phyloP scores from a whole-genome alignment of 1,140 invertebrate genomes.

The Cydia fagiglandana region DNA sequence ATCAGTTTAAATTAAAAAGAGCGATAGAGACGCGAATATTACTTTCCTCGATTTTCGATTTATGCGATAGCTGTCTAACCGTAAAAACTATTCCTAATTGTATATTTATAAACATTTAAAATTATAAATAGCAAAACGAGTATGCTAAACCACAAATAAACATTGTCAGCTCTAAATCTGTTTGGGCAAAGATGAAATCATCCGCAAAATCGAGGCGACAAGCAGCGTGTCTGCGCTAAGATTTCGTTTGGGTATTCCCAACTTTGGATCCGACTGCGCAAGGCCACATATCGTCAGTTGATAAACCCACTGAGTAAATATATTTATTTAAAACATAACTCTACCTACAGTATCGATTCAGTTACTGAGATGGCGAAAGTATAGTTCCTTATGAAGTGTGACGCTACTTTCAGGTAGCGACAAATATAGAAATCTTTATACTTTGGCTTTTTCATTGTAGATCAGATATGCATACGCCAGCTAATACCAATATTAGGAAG shows the following conservation, averaged over 20 bases:
- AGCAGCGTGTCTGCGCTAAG: neutral
- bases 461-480: no score
- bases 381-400: no score
- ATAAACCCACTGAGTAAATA: no score
- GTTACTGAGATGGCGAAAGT: no score
- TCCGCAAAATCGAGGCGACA: neutral
- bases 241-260: neutral
- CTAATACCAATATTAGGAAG: neutral
- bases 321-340: neutral
- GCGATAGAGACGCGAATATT: no score
- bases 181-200: conserved; percentile 3
- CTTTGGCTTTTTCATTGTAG: no score
- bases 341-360: neutral
- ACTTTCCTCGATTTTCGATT: no score
- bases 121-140: conserved; percentile 4
- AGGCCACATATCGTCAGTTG: neutral
- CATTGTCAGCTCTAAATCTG: neutral
- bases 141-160: neutral
- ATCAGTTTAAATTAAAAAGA: no score
- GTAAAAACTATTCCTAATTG: no score
- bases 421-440: no score
- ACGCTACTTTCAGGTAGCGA: no score
- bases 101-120: neutral
- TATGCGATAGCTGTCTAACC: no score
- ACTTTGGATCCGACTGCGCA: neutral